Base-by-base conservation (phyloP, 2,888 invertebrate genomes). In the Tholera decimalis region DNA sequence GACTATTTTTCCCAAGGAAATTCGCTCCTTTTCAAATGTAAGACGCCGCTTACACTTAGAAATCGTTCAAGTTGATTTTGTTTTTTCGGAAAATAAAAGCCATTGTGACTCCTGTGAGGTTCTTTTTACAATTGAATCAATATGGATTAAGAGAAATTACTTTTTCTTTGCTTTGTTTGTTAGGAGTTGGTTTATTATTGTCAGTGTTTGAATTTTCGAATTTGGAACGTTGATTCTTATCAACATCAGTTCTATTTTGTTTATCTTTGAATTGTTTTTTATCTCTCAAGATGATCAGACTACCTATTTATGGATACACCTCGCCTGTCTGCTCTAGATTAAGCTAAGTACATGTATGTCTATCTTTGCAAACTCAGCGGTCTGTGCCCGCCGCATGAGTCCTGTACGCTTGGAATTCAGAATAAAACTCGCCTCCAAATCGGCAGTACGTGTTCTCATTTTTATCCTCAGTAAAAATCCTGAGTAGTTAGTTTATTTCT, bases 41-140 rank as follows among this genome's bases (percentile, higher is more conserved):
- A 57, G 61, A 63, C 61, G 53, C 41, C 73, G 73, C 76, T 80
- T 78, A 71, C 68, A 73, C 63, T 78, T 71, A 61, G 73, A 69
- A 62, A 69, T 65, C 73, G 66, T 82, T 53, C 61, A 69, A 66
- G 68, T 59, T 79, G 73, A 79, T 73, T 77, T 70, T 73, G 58
- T 70, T 79, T 66, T 41, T 66, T 41, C 28, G 33, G 22, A 57
- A 47, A 53, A 73, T 46, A 55, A 53, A 70, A 55, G 59, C 67
- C n/a, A n/a, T n/a, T n/a, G n/a, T 51, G 46, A 30, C 53, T 51
- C 24, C 22, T n/a, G n/a, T n/a, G 56, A 60, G 60, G 60, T 61
- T 58, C 39, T 82, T 58, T 67, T 46, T 28, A 33, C 39, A 68
- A 77, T 62, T 70, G 67, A 69, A 60, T 67, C 66, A 69, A 64